These are phyloP conservation scores for Mormyrus iriodes DNA, from an alignment of 2,113 vertebrate genomes.

Conservation along the genomic window DNA sequence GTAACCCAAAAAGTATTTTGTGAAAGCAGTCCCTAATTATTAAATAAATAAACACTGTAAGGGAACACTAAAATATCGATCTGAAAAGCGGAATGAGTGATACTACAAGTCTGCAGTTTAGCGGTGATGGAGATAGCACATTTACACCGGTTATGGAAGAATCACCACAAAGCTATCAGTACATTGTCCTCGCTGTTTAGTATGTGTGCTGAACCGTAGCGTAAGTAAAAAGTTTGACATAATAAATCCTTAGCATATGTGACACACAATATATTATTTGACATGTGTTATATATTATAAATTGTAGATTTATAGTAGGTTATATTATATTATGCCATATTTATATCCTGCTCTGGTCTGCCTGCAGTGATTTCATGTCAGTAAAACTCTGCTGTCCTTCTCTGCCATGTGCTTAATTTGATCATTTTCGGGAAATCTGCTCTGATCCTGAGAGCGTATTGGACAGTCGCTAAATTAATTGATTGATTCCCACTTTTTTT, in stretches of 20 bases:
- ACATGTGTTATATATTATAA: not conserved
- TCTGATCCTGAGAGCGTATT: not conserved
- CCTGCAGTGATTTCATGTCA: not conserved
- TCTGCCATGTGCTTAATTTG: not conserved
- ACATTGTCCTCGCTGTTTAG: not conserved
- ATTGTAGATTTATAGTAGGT: not conserved
- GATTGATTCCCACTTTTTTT: not conserved
- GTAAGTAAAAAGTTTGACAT: not conserved
- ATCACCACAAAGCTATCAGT: not conserved
- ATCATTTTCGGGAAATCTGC: not conserved
- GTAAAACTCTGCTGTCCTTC: not conserved
- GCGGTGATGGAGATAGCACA: too few species aligned
- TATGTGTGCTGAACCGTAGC: not conserved
- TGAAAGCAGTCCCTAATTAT: not conserved
- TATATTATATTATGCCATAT: slow-evolving; percentile 3
- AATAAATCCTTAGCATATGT: not conserved
- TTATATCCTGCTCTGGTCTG: not conserved
- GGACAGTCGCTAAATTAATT: not conserved
- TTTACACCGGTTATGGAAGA: not conserved
- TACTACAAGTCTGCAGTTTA: not conserved
- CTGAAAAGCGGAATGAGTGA: not conserved
- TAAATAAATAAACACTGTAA: not conserved
- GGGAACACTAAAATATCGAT: not conserved
- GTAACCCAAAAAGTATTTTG: not conserved
- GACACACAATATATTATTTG: not conserved